Evolutionary conservation across 2,113 vertebrate species (phyloP), one percentile per base, ranked within the genome.

Genomic region (Sebastes schlegelii): DNA sequence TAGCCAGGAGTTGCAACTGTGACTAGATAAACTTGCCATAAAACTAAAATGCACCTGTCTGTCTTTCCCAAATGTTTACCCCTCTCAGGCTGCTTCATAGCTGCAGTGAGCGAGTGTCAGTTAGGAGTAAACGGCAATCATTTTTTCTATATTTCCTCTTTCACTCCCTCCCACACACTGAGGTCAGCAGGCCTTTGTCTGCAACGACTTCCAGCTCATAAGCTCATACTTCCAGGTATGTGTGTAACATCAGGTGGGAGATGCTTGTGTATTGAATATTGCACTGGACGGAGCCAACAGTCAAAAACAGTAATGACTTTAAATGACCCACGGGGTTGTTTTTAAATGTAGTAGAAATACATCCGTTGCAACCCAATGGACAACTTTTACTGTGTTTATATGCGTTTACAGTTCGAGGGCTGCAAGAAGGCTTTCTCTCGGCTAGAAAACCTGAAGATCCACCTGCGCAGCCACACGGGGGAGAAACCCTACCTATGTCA

Each of bases 341-440:
- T 34, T 49, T 62, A 58, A 80, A 85, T 67, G 42, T 8, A 23
- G 42, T 19, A 23, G 17, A 61, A 79, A 71, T 62, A 11, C 64
- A 57, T 52, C 61, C 61, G 54, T 60, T 45, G 19, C 17, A 16
- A 68, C 16, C 10, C 23, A 51, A 16, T 8, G 0, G 45, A 51
- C 19, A 42, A 6, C 11, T 43, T 49, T 64, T 14, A 23, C 51
- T 77, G n/a, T 82, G 12, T 75, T 54, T 57, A 2, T 73, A 5
- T 88, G 60, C 12, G 16, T 7, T 80, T 77, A 19, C 93, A 99
- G 98, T 98, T 99, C 80, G 96, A 99, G 81, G 97, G 98, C 88
- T 99, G 98, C 95, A 96, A 97, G 89, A 99, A 99, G 92, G 98
- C 98, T 19, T 99, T 99, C 93, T 99, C 98, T 62, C 97, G 98